These are phyloP conservation scores for Mamestra brassicae DNA, from an alignment of 2,888 invertebrate species.

Conservation along the genomic window DNA sequence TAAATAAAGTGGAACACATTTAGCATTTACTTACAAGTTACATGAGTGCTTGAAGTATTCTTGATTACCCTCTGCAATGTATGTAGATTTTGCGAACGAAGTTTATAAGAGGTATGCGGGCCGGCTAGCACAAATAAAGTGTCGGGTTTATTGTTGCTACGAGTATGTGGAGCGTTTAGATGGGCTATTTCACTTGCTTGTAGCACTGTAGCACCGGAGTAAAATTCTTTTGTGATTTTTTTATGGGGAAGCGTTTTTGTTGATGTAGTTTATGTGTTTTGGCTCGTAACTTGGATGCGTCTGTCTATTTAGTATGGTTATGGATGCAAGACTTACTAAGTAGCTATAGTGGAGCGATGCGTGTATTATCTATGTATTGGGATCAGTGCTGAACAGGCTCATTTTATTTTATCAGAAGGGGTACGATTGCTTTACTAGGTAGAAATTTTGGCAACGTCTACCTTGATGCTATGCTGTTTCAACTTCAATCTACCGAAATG, in stretches of 20 bases:
- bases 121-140: conserved; percentile 61
- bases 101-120: conserved; percentile 63
- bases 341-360: not conserved
- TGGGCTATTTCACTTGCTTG: conserved; percentile 42
- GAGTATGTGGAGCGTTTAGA: conserved; percentile 38
- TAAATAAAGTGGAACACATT: conserved; percentile 45
- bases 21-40: conserved; percentile 56
- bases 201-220: conserved; percentile 10
- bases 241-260: conserved; percentile 38
- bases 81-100: conserved; percentile 52
- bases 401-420: too few species aligned
- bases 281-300: not conserved
- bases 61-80: conserved; percentile 58
- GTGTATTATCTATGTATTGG: too few species aligned
- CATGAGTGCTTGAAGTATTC: conserved; percentile 48
- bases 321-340: not conserved
- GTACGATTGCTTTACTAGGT: too few species aligned
- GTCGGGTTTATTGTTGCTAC: conserved; percentile 62
- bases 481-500: too few species aligned
- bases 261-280: conserved; percentile 18
- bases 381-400: not conserved
- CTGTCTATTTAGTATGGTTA: conserved; percentile 1
- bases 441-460: too few species aligned
- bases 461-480: too few species aligned
- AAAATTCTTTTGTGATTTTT: conserved; percentile 38